A percentile compares a stretch with the other conserved stretches of the same genome.
Evolutionary conservation across 2,797 vertebrate genomes (phyloP).

Genomic region (Ceryle rudis): DNA sequence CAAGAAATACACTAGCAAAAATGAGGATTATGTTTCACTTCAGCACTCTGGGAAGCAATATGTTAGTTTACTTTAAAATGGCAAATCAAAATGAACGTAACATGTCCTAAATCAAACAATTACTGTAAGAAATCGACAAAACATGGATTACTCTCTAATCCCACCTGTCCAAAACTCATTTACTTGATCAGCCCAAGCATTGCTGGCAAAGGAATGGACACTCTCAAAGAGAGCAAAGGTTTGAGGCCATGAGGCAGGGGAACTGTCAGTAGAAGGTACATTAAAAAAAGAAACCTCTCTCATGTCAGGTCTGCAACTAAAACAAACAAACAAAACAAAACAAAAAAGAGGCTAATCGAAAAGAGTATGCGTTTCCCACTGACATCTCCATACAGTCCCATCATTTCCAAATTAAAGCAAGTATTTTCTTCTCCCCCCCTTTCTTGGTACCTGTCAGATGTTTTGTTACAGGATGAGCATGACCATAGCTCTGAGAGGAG

Average conservation of each 20-base stretch:
- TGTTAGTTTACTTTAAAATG: neutral
- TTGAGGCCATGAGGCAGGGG: accelerated
- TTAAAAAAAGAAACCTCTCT: neutral
- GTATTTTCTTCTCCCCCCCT: neutral
- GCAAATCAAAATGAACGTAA: neutral
- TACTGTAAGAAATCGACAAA: neutral
- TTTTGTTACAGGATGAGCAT: neutral
- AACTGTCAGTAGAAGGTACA: neutral
- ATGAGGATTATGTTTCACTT: neutral
- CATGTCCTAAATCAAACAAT: neutral
- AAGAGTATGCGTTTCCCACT: neutral
- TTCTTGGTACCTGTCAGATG: neutral
- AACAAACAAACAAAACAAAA: neutral
- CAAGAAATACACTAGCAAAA: neutral
- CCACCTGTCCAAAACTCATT: neutral
- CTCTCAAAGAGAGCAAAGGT: neutral
- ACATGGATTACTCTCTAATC: neutral
- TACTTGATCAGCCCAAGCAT: neutral
- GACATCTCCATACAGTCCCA: neutral
- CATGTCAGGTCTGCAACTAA: neutral
- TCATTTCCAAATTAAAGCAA: neutral
- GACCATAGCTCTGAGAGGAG: neutral
- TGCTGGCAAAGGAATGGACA: neutral
- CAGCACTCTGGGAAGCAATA: neutral
- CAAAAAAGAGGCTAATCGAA: neutral